These are phyloP conservation scores for Myiotriccus ornatus DNA, from an alignment of 2,797 vertebrate genomes.

Conservation along the genomic window DNA sequence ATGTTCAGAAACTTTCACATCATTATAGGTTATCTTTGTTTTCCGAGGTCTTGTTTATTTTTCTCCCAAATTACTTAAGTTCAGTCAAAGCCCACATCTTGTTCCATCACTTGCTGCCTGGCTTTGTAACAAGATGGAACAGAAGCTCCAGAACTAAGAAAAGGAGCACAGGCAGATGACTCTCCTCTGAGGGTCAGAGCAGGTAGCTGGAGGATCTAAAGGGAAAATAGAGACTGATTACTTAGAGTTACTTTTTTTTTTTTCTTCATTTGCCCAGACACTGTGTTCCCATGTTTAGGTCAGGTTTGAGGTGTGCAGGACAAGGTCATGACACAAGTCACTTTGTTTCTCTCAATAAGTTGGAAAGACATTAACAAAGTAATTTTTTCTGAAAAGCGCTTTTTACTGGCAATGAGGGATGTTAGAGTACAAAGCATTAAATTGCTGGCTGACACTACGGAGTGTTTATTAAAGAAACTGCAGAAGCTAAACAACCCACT, in stretches of 20 bases:
- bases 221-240: neutral
- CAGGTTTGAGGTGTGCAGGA: neutral
- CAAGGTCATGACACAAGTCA: neutral
- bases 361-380: constrained; percentile 12
- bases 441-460: neutral
- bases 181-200: neutral
- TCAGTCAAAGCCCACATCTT: neutral
- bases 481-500: neutral
- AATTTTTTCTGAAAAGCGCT: constrained; percentile 10
- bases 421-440: constrained; percentile 33
- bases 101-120: neutral
- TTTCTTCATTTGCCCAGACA: neutral
- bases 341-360: constrained; percentile 35
- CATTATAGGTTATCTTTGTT: neutral
- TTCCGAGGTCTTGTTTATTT: neutral
- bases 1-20: constrained; percentile 16
- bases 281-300: rapidly evolving
- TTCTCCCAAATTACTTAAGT: neutral
- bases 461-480: constrained; percentile 9
- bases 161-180: neutral
- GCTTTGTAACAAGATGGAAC: neutral
- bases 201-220: neutral
- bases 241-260: neutral
- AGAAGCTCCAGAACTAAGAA: neutral
- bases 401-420: constrained; percentile 14